Percentiles rank a stretch among this genome's conserved stretches.
These are phyloP conservation scores for Hapalemur alaotrensis DNA, from an alignment of 2,797 vertebrate species.

Conservation along the genomic window DNA sequence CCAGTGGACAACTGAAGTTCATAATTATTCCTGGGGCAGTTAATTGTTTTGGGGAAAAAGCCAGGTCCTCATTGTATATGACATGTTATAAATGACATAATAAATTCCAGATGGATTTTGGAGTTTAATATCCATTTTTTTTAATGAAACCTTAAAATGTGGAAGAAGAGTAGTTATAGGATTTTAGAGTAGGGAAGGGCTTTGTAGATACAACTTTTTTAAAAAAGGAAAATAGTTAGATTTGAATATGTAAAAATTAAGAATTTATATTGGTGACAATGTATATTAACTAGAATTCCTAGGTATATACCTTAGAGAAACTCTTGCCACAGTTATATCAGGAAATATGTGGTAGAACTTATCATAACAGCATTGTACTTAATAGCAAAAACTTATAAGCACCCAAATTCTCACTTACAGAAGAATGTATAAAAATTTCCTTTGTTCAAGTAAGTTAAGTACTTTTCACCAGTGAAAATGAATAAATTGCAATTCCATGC, in stretches of 20 bases:
- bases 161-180: neutral
- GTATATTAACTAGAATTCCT: neutral
- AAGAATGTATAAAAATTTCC: neutral
- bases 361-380: neutral
- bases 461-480: slow-evolving; percentile 26
- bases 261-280: neutral
- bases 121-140: neutral
- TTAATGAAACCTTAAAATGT: slow-evolving; percentile 4
- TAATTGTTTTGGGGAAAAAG: slow-evolving; percentile 2
- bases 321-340: neutral
- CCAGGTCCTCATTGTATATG: neutral
- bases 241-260: slow-evolving; percentile 11
- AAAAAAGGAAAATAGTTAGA: neutral
- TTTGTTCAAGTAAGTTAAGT: neutral
- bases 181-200: neutral
- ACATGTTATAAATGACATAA: neutral
- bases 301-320: neutral
- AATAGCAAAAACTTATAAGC: neutral
- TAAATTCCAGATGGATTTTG: neutral
- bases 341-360: neutral
- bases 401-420: neutral
- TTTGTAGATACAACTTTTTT: neutral
- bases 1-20: neutral
- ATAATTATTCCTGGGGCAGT: slow-evolving; percentile 18
- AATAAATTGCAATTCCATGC: neutral